These are phyloP conservation scores for Promerops cafer DNA, from an alignment of 2,113 vertebrate species.

Conservation along the genomic window DNA sequence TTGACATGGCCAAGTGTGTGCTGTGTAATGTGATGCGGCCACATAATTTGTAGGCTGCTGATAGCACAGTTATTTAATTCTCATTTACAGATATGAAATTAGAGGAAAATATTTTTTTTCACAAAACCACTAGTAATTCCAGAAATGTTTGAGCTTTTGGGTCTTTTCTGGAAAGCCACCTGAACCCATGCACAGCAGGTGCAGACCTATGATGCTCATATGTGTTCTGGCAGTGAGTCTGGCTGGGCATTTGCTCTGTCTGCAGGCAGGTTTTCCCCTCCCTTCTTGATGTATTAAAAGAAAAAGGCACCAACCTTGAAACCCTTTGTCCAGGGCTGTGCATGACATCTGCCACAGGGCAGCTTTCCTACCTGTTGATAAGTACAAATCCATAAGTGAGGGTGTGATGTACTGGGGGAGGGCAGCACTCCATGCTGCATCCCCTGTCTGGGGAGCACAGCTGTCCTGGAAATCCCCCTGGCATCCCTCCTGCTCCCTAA, in stretches of 20 bases:
- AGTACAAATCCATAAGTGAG: rapidly evolving
- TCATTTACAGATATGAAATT: background rate
- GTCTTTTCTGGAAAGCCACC: background rate
- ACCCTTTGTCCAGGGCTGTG: background rate
- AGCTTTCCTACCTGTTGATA: background rate
- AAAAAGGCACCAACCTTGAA: background rate
- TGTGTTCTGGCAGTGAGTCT: rapidly evolving
- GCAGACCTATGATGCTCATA: rapidly evolving
- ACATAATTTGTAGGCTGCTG: background rate
- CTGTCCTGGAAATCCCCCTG: background rate
- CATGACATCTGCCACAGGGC: background rate
- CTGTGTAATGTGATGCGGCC: background rate
- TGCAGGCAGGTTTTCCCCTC: background rate
- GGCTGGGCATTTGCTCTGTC: rapidly evolving
- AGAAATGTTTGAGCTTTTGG: background rate
- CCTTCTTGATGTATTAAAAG: background rate
- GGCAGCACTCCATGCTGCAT: rapidly evolving
- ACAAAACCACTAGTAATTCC: background rate
- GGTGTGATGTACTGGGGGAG: background rate
- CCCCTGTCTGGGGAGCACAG: background rate
- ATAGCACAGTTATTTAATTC: background rate
- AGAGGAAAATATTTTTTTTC: background rate
- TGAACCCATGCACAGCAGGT: rapidly evolving
- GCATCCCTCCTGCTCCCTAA: background rate
- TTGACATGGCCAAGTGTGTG: background rate